These are phyloP conservation scores for Megalonaias nervosa DNA, from an alignment of 1,140 invertebrate genomes.

Conservation along the genomic window DNA sequence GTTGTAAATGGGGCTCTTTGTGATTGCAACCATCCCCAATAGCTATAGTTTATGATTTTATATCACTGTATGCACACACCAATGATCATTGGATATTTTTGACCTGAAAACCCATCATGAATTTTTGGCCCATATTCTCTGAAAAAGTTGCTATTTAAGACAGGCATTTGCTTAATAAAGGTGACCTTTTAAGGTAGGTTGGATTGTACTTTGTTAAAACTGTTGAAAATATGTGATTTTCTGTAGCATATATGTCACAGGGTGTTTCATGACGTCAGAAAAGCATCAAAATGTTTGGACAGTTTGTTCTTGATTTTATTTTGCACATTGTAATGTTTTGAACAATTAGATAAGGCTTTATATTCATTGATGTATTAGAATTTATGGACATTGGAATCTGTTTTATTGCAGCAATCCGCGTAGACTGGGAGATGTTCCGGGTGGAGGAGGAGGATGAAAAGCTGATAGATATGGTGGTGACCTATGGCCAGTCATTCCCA, in stretches of 20 bases:
- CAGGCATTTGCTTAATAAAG: too few species aligned
- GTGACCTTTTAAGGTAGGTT: too few species aligned
- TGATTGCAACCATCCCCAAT: too few species aligned
- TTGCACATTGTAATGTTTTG: not conserved
- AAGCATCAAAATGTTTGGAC: not conserved
- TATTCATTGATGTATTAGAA: not conserved
- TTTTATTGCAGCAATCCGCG: conserved; percentile 58
- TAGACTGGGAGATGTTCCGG: conserved; percentile 65
- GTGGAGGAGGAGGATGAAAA: conserved; percentile 47
- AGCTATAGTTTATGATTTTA: too few species aligned
- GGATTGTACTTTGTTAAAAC: too few species aligned
- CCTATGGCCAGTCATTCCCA: conserved; percentile 62
- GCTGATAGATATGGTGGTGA: conserved; percentile 61
- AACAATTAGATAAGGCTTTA: not conserved
- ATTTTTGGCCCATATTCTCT: too few species aligned
- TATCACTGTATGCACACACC: too few species aligned
- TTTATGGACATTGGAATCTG: too few species aligned
- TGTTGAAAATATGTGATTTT: not conserved
- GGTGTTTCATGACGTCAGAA: not conserved
- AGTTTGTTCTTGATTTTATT: not conserved
- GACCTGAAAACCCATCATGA: too few species aligned
- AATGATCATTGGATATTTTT: too few species aligned
- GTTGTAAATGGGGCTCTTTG: too few species aligned
- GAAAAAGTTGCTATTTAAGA: too few species aligned
- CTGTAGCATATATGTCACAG: not conserved